Base-by-base conservation (phyloP, 1,140 invertebrate species). In the Drosophila subobscura region DNA sequence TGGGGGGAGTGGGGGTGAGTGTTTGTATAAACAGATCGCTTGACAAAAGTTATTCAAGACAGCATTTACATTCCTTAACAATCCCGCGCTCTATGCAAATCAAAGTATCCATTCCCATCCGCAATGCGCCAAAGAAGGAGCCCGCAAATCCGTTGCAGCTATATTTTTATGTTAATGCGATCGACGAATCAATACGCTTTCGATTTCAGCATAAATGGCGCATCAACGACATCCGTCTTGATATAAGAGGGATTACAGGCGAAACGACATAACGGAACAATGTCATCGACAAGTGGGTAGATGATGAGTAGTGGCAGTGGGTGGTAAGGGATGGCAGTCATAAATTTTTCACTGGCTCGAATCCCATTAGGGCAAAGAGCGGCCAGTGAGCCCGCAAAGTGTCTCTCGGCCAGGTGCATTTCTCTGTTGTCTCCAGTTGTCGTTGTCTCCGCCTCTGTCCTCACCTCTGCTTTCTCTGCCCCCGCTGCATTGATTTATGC, bases 401-500 rank as follows among this genome's bases (percentile, higher is more conserved):
- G 49, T 57, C 72, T 57, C 72, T 61, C 25, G 40, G 58, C 25
- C 83, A 86, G 83, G 58, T 86, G 77, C 77, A 88, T 73, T 7
- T 37, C 33, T 37, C 10, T 37, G 33, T 37, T 37, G 33, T 37
- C 33, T 33, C 29, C 8, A 33, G 29, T 33, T 33, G 29, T 33
- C 29, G 29, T 33, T 8, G 33, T 47, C 25, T 44, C 50, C 33
- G 14, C 12, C 61, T 29, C 27, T 37, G 54, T 27, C 12, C 2
- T 7, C 29, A 25, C 4, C n/a, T 22, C 6, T n/a, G 4, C 20
- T 8, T 49, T 44, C 33, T 12, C 49, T 41, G 27, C n/a, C 20
- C 29, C 7, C 8, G 45, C 12, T 80, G 83, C 83, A 86, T 88
- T 86, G 86, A 90, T 90, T 90, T 86, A 90, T 90, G 86, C 86